phyloP scores from a whole-genome alignment of 2,113 vertebrate genomes.

The Spea multiplicata region DNA sequence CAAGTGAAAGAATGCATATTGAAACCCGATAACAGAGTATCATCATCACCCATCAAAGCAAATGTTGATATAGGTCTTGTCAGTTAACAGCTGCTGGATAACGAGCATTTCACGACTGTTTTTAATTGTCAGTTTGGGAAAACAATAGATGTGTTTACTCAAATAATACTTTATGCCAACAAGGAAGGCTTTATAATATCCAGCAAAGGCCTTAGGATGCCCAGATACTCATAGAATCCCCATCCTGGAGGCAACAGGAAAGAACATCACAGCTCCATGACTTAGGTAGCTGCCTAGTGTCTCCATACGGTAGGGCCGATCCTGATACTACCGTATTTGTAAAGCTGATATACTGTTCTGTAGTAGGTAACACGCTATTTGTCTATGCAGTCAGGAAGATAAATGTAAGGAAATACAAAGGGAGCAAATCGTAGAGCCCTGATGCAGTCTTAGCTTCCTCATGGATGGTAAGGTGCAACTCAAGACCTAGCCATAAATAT shows the following conservation, averaged over 20 bases:
- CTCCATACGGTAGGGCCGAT: no score
- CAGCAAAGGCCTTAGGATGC: not conserved
- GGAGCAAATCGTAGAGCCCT: no score
- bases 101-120: not conserved
- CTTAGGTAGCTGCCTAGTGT: no score
- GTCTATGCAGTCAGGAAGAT: no score
- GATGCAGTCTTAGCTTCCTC: no score
- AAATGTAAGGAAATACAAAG: no score
- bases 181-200: not conserved
- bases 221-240: not conserved
- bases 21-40: conserved; percentile 6
- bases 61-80: conserved; percentile 2
- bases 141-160: not conserved
- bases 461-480: no score
- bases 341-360: no score
- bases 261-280: no score
- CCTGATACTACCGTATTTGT: no score
- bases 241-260: not conserved
- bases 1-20: conserved; percentile 13
- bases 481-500: no score
- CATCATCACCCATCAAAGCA: conserved; percentile 23
- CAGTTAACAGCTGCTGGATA: conserved; percentile 4
- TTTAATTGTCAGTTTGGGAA: not conserved
- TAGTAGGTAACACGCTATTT: no score
- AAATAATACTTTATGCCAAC: not conserved